Conservation (phyloP, 35 echinoderm and acorn worm genomes). For the Anneissia japonica region DNA sequence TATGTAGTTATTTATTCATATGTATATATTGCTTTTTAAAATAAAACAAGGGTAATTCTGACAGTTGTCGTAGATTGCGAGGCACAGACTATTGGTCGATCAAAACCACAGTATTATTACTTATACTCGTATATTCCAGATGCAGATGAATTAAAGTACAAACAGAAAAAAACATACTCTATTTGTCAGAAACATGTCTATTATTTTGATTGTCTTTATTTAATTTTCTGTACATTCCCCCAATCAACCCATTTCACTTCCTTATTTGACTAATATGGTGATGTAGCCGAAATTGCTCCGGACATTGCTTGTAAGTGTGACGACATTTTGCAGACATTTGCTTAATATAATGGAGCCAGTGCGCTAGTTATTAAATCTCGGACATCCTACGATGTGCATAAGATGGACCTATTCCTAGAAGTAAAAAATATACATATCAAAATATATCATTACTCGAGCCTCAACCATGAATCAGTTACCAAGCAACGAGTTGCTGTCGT, state of each 20-base stretch:
- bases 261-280: not conserved
- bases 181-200: not conserved
- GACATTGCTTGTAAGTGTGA: too few species aligned
- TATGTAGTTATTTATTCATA: not conserved
- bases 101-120: not conserved
- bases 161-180: not conserved
- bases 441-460: too few species aligned
- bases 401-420: not conserved
- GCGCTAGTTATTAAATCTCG: not conserved
- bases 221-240: not conserved
- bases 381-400: not conserved
- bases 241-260: not conserved
- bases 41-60: not conserved
- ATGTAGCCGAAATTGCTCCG: too few species aligned
- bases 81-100: too few species aligned
- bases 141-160: not conserved
- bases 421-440: not conserved
- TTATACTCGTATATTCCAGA: not conserved
- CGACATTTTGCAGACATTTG: not conserved
- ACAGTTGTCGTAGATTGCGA: too few species aligned
- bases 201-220: not conserved
- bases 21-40: constrained; percentile 1
- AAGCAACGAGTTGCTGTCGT: too few species aligned
- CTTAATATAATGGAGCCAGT: not conserved
- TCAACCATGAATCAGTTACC: too few species aligned